Evolutionary conservation across 2,113 vertebrate species (phyloP).

Genomic region (Notarius lentiginosus): DNA sequence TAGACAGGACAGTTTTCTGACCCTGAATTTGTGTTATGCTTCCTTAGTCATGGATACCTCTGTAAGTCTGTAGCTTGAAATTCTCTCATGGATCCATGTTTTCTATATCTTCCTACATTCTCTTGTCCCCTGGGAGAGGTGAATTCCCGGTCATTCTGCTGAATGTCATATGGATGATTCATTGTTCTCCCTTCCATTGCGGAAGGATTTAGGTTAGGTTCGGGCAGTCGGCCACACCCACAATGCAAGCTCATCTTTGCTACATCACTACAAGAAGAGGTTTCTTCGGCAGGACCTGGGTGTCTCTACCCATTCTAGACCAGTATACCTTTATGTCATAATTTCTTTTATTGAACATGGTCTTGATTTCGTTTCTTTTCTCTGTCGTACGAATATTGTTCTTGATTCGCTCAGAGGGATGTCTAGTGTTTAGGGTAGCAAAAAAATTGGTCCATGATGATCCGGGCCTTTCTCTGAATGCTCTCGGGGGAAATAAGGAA

Average conservation of each 20-base stretch:
- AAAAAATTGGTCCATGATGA: conserved; percentile 41
- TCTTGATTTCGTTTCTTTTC: conserved; percentile 43
- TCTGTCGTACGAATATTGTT: conserved; percentile 15
- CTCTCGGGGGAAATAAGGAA: conserved; percentile 25
- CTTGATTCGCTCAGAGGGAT: conserved; percentile 17
- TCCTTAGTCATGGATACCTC: conserved; percentile 10
- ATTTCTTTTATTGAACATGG: conserved; percentile 46
- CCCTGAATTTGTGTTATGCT: background rate
- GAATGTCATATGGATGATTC: conserved; percentile 7
- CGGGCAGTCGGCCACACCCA: conserved; percentile 47
- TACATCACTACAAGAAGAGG: conserved; percentile 20
- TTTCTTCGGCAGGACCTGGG: background rate
- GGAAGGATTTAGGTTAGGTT: conserved; percentile 52
- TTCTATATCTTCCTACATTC: conserved; percentile 8
- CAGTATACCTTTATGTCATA: conserved; percentile 2
- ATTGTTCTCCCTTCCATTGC: conserved; percentile 58
- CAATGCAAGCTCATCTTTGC: conserved; percentile 10
- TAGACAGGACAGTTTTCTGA: background rate
- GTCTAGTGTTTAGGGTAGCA: conserved; percentile 24
- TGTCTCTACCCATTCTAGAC: conserved; percentile 11
- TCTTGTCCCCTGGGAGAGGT: conserved; percentile 17
- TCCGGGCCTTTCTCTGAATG: conserved; percentile 17
- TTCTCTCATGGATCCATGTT: background rate
- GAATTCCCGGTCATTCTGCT: conserved; percentile 8
- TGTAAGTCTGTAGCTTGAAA: background rate